Evolutionary conservation across 2,888 invertebrate species (phyloP).

Genomic region (Drosophila dives): DNA sequence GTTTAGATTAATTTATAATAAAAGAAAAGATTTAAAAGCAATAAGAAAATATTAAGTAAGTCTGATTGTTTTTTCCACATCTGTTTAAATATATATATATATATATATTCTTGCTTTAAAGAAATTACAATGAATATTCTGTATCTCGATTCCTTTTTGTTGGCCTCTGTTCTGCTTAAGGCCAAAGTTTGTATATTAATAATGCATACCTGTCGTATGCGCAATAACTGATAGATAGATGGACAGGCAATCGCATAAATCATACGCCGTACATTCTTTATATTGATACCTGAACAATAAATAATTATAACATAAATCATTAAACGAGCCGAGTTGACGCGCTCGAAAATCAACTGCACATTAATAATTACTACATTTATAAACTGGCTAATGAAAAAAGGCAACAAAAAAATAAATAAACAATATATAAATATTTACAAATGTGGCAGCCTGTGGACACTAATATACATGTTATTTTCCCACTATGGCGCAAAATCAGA

Average conservation of each 20-base stretch:
- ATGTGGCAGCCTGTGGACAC: not conserved
- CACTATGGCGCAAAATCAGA: slow-evolving; percentile 27
- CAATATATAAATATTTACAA: slow-evolving; percentile 12
- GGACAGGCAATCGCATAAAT: slow-evolving; percentile 48
- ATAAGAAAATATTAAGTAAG: not conserved
- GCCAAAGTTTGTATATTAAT: slow-evolving; percentile 42
- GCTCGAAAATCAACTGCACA: slow-evolving; percentile 24
- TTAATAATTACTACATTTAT: slow-evolving; percentile 52
- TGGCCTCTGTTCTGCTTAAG: slow-evolving; percentile 19
- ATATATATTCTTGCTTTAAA: not conserved
- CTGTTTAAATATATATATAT: not conserved
- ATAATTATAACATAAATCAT: slow-evolving; percentile 61
- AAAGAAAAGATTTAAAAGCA: not conserved
- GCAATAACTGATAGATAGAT: slow-evolving; percentile 27
- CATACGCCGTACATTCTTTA: slow-evolving; percentile 66
- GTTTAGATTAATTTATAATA: not conserved
- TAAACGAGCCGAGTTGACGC: slow-evolving; percentile 14
- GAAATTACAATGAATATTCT: not conserved
- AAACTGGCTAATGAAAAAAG: slow-evolving; percentile 33
- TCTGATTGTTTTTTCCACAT: not conserved
- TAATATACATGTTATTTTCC: slow-evolving; percentile 50
- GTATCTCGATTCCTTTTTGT: not conserved
- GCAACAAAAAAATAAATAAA: not conserved
- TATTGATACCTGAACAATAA: slow-evolving; percentile 47
- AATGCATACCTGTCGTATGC: slow-evolving; percentile 48